A percentile compares a stretch with the other conserved stretches of the same genome.
Evolutionary conservation across 2,797 vertebrate species (phyloP).

Genomic region (Catostomus latipinnis): DNA sequence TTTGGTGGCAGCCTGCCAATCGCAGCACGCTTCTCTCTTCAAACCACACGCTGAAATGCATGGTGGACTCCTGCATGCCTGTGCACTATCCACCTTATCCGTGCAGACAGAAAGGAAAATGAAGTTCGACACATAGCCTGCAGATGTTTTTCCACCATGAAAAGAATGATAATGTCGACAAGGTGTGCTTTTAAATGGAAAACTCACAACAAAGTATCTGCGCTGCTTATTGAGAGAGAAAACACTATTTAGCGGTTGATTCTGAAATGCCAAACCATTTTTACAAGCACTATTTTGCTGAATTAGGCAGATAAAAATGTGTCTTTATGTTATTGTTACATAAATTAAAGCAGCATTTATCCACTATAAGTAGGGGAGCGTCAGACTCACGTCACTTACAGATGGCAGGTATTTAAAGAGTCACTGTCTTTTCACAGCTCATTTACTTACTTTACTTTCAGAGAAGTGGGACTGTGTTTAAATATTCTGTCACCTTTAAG

Average conservation of each 20-base stretch:
- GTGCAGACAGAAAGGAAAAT: neutral
- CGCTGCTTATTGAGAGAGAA: neutral
- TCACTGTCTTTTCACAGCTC: slow-evolving; percentile 29
- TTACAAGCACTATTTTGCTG: slow-evolving; percentile 25
- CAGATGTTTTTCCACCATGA: slow-evolving; percentile 27
- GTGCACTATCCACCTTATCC: neutral
- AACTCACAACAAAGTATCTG: slow-evolving; percentile 12
- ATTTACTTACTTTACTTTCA: slow-evolving; percentile 40
- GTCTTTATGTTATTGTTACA: slow-evolving; percentile 19
- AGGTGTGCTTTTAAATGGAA: slow-evolving; percentile 4
- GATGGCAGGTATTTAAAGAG: slow-evolving; percentile 43
- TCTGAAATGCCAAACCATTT: slow-evolving; percentile 6
- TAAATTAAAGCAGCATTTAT: slow-evolving; percentile 19
- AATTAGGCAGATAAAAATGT: slow-evolving; percentile 9
- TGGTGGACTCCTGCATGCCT: neutral
- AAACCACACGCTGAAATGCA: neutral
- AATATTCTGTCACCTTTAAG: slow-evolving; percentile 26
- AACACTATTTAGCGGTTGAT: neutral
- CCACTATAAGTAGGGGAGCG: slow-evolving; percentile 13
- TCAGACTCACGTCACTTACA: slow-evolving; percentile 4
- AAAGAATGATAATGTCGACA: neutral
- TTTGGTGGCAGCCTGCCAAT: slow-evolving; percentile 45
- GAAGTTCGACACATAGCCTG: neutral
- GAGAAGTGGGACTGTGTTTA: slow-evolving; percentile 15
- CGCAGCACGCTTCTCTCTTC: slow-evolving; percentile 6